Base-by-base conservation (phyloP, 1,140 invertebrate genomes). In the Diprion similis region DNA sequence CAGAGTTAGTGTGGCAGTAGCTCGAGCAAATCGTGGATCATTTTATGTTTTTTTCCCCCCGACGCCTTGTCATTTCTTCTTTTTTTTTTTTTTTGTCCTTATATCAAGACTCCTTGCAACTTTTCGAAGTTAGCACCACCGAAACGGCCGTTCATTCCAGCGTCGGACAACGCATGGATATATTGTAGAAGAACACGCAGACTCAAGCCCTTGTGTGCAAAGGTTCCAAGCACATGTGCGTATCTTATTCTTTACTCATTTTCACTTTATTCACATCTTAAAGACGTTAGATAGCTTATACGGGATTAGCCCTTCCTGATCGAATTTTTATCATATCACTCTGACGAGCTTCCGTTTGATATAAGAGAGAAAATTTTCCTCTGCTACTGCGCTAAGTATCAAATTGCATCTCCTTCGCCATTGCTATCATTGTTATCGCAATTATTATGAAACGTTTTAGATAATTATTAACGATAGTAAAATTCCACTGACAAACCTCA, bases 1-100 rank as follows among this genome's bases (percentile, higher is more conserved):
- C 51, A 59, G 51, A 59, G 51, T 59, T 59, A 59, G 51, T 59
- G 51, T 59, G n/a, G 51, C 51, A 17, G 51, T 59, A 59, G 51
- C 51, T 59, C n/a, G 51, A 59, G 51, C 51, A 59, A 59, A 59
- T 59, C 51, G 51, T 59, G 51, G 51, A 13, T 59, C 51, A 59
- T 59, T 59, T 17, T 59, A 8, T 17, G 4, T 59, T 59, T n/a
- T 59, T 59, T 59, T 59, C n/a, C n/a, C n/a, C 51, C 11, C 11
- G 3, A 8, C 51, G 11, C n/a, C n/a, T 8, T 59, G 11, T 59
- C 51, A 13, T 6, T 15, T 8, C 11, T 59, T 59, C 6, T 59
- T 59, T 59, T 59, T 59, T 59, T 51, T 51, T 59, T 59, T 59
- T 15, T 9, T 17, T 37, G 24, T 37, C 24, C 24, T 37, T 37